Conservation (phyloP, 2,113 vertebrate genomes). For the Pseudorectes ferrugineus region DNA sequence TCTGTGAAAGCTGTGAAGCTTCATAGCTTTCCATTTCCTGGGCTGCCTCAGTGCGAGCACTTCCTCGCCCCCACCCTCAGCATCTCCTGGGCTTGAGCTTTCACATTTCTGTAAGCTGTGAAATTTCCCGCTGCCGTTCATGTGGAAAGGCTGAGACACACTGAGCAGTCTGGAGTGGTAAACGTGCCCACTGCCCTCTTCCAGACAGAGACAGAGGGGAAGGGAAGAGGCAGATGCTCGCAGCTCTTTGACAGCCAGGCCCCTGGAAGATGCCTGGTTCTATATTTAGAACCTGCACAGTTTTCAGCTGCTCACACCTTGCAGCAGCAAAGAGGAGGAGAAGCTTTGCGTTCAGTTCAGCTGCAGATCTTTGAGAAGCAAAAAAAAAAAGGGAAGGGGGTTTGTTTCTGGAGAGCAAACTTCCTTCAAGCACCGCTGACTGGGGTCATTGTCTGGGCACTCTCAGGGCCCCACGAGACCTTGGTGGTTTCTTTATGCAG, state of each 20-base stretch:
- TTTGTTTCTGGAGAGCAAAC: not conserved
- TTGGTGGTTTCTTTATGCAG: not conserved
- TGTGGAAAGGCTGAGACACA: not conserved
- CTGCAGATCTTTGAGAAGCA: not conserved
- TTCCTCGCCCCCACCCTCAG: not conserved
- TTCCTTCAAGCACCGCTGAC: not conserved
- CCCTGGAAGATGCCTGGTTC: constrained; percentile 7
- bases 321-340: not conserved
- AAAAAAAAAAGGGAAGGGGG: not conserved
- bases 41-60: not conserved
- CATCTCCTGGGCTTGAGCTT: not conserved
- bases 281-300: constrained; percentile 20
- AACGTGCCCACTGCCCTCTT: not conserved
- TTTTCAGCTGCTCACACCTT: constrained; percentile 44
- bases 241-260: not conserved
- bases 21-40: not conserved
- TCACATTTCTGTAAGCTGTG: not conserved
- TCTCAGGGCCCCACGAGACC: accelerated
- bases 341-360: not conserved
- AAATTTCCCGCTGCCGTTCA: not conserved
- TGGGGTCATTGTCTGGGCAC: not conserved
- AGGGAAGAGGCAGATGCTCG: not conserved
- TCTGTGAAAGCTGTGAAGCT: not conserved
- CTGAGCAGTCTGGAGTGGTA: not conserved
- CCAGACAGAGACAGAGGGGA: not conserved